Percentiles rank a stretch among this genome's conserved stretches.
phyloP scores from a whole-genome alignment of 2,888 invertebrate species.

The Sarcophaga caerulescens region DNA sequence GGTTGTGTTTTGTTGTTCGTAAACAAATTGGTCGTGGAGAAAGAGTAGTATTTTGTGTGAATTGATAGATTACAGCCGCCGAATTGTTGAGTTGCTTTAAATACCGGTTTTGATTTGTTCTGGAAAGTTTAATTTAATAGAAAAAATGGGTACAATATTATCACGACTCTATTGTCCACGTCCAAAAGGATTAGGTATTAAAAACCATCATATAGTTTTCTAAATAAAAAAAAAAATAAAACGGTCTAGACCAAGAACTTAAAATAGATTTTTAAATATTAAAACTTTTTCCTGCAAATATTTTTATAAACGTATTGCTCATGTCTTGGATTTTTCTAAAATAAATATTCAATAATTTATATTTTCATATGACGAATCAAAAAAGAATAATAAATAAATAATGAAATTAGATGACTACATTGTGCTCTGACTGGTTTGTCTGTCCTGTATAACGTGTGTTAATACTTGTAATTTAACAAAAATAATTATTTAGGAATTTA shows the following conservation, averaged over 20 bases:
- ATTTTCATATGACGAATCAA: too few relatives aligned
- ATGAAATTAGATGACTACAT: too few relatives aligned
- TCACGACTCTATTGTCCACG: slow-evolving; percentile 52
- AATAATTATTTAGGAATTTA: background rate
- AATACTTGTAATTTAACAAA: background rate
- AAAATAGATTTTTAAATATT: background rate
- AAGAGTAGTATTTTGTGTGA: slow-evolving; percentile 6
- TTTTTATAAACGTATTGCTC: too few relatives aligned
- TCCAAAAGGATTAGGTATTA: slow-evolving; percentile 49
- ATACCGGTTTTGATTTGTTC: background rate
- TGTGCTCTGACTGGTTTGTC: too few relatives aligned
- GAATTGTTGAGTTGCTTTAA: background rate
- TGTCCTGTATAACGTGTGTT: too few relatives aligned
- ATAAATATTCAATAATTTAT: too few relatives aligned
- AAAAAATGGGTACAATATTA: slow-evolving; percentile 37
- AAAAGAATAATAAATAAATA: too few relatives aligned
- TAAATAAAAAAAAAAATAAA: too few relatives aligned
- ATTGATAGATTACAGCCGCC: slow-evolving; percentile 20
- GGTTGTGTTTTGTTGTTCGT: background rate
- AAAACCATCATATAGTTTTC: background rate
- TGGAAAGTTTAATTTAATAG: background rate
- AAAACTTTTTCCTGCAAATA: background rate
- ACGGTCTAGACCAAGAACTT: background rate
- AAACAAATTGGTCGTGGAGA: background rate
- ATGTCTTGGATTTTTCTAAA: too few relatives aligned